Evolutionary conservation across 1,140 invertebrate species (phyloP), one percentile per base, ranked within the genome.

Genomic region (Hylaeus volcanicus): DNA sequence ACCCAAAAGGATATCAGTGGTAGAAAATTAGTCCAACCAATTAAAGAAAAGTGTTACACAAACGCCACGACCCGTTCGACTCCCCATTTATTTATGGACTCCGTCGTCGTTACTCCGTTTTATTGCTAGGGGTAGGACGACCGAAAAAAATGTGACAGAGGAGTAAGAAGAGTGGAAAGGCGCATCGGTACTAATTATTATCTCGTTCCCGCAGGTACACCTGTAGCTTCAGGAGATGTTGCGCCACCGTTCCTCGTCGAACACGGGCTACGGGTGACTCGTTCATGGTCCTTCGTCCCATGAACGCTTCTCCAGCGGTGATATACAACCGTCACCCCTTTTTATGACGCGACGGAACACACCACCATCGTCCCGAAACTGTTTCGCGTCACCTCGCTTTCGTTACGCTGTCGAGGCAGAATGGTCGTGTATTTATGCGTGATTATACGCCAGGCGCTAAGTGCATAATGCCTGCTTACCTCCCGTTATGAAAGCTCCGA

Each of bases 141-240:
- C n/a, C 1, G 37, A 58, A 53, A 39, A 51, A 0, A 1, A 63
- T 53, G 8, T 3, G n/a, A 45, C 53, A 3, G 26, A 56, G 51
- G 55, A 84, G 3, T 41, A 39, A n/a, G 60, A 64, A 45, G 51
- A 41, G 60, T 14, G 14, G 60, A 56, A 72, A 72, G 60, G 73
- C 85, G 76, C 79, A 83, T 79, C 74, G 82, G 61, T 73, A 79
- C 81, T 90, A 90, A 90, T 91, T 90, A 90, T 91, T 90, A 91
- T 89, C 85, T 86, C 74, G 77, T 81, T 71, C 81, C 60, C 41
- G 74, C 75, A 66, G 77, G 58, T 84, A 79, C 86, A 88, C 86
- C 83, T 86, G 86, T 79, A 81, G 74, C 69, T 71, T 56, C 61
- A 48, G 37, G 53, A 80, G 74, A 58, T 70, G 68, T 77, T 79